Evolutionary conservation across 2,113 vertebrate genomes (phyloP).

Genomic region (Eidolon helvum): DNA sequence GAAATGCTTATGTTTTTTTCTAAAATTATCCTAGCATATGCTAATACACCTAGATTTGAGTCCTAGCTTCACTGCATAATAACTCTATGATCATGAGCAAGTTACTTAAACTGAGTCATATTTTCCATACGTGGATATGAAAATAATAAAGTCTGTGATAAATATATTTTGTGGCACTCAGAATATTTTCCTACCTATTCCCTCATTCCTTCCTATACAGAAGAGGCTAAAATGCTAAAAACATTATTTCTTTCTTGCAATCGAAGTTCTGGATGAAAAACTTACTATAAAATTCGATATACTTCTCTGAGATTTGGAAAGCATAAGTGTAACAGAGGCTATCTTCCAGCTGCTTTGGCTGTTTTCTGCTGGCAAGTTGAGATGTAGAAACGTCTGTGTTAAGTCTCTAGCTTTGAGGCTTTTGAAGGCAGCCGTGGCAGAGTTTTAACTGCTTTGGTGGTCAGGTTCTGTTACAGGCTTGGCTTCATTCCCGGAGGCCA

Average conservation of each 20-base stretch:
- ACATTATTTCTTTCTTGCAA: neutral
- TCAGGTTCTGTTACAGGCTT: neutral
- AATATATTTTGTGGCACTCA: neutral
- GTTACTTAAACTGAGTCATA: neutral
- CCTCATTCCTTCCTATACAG: neutral
- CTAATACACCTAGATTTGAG: neutral
- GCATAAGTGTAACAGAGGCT: neutral
- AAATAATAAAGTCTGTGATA: neutral
- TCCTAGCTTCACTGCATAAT: neutral
- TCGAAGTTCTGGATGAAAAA: neutral
- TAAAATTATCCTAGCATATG: neutral
- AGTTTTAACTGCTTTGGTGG: neutral
- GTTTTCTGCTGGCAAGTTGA: neutral
- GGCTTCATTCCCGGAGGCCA: neutral
- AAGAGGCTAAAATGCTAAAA: neutral
- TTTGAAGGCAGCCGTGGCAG: too few species aligned
- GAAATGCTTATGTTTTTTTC: neutral
- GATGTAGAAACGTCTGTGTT: accelerated
- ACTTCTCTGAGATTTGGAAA: neutral
- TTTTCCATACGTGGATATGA: too few species aligned
- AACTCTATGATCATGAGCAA: neutral
- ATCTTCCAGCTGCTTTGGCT: neutral
- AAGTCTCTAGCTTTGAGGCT: neutral
- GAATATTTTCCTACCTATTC: neutral
- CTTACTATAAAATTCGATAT: neutral